Conservation (phyloP, 2,113 vertebrate species). For the Numenius arquata region DNA sequence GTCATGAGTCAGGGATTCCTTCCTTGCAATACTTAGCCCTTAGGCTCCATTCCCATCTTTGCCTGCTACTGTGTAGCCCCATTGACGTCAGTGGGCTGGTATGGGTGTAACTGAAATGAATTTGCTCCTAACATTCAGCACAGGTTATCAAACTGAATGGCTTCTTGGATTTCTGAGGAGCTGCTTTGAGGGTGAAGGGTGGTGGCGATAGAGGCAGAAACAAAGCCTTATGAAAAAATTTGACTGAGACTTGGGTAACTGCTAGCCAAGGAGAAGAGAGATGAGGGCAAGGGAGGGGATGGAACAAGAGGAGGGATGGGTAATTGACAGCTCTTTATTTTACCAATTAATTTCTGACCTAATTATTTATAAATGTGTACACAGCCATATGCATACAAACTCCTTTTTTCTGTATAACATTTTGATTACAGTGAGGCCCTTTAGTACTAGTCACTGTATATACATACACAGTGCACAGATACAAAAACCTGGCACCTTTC, state of each 20-base stretch:
- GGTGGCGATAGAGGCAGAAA: neutral
- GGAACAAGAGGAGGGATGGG: neutral
- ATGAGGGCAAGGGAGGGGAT: neutral
- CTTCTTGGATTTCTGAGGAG: neutral
- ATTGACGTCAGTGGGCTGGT: neutral
- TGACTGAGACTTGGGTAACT: neutral
- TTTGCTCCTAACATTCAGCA: neutral
- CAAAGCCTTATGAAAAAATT: neutral
- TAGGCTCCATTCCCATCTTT: neutral
- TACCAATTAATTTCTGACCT: neutral
- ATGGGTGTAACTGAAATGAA: neutral
- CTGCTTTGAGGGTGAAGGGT: neutral
- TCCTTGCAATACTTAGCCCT: neutral
- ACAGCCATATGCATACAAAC: neutral
- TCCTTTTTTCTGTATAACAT: neutral
- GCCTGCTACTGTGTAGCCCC: neutral
- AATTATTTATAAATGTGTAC: neutral
- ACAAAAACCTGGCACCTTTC: neutral
- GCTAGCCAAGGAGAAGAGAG: neutral
- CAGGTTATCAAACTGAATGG: neutral
- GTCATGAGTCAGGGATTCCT: conserved; percentile 30
- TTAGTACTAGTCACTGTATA: neutral
- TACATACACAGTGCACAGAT: neutral
- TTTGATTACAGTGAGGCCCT: neutral
- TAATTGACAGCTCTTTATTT: neutral